Conservation (phyloP, 2,113 vertebrate species). For the Coracopsis vasa region DNA sequence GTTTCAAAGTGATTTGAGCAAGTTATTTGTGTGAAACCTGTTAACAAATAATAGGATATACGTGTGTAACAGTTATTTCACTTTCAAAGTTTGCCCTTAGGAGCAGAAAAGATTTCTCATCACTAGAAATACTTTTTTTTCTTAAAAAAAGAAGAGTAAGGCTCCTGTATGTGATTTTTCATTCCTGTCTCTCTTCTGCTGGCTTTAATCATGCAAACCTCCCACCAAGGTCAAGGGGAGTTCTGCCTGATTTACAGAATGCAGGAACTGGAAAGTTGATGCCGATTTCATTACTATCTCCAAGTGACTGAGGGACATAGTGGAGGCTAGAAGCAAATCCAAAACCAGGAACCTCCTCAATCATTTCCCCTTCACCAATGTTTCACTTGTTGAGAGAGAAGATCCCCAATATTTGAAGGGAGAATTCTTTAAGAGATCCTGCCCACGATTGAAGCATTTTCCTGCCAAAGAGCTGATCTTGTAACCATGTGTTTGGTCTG, state of each 20-base stretch:
- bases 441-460: background rate
- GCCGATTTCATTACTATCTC: background rate
- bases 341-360: background rate
- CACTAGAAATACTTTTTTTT: background rate
- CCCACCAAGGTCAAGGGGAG: slow-evolving; percentile 2
- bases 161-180: background rate
- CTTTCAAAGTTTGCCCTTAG: slow-evolving; percentile 57
- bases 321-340: background rate
- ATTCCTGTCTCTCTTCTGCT: background rate
- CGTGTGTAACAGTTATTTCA: background rate
- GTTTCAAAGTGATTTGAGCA: slow-evolving; percentile 54
- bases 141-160: background rate
- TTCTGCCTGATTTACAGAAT: slow-evolving; percentile 23
- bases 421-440: background rate
- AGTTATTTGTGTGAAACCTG: slow-evolving; percentile 22
- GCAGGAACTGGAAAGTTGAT: background rate
- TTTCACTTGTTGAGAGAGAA: background rate
- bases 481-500: background rate
- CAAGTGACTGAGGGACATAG: background rate
- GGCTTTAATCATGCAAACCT: slow-evolving; percentile 17
- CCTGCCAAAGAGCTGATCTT: background rate
- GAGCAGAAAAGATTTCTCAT: slow-evolving; percentile 11
- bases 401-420: background rate
- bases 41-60: slow-evolving; percentile 43
- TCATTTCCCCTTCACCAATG: background rate